These are phyloP conservation scores for Drosophila subobscura DNA, from an alignment of 1,140 invertebrate genomes.

Conservation along the genomic window DNA sequence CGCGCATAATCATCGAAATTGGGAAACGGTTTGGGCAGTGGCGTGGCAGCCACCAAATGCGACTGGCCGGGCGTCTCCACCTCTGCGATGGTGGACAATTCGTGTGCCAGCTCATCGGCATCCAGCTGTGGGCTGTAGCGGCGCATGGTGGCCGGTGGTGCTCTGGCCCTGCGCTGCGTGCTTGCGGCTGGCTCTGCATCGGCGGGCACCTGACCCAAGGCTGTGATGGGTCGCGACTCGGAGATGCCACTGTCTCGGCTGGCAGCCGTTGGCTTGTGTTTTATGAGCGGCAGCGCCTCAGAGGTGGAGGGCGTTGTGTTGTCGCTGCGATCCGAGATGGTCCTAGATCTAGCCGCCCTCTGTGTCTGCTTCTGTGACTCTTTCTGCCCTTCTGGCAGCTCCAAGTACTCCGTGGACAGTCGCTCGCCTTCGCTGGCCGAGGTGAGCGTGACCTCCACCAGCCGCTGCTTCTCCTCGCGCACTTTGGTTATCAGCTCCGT, in stretches of 20 bases:
- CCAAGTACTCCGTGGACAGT: slow-evolving; percentile 78
- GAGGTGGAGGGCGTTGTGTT: slow-evolving; percentile 41
- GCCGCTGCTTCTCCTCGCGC: slow-evolving; percentile 76
- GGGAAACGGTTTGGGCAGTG: slow-evolving; percentile 61
- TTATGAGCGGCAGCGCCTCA: slow-evolving; percentile 65
- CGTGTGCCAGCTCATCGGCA: slow-evolving; percentile 72
- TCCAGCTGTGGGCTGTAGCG: slow-evolving; percentile 77
- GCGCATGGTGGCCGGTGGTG: slow-evolving; percentile 65
- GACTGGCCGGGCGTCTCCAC: slow-evolving; percentile 79
- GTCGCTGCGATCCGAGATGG: slow-evolving; percentile 61
- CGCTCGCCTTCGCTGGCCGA: slow-evolving; percentile 71
- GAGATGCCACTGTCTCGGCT: slow-evolving; percentile 81
- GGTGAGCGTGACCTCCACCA: slow-evolving; percentile 77
- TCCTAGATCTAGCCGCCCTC: slow-evolving; percentile 24
- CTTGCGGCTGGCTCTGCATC: slow-evolving; percentile 54
- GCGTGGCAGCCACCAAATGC: slow-evolving; percentile 45
- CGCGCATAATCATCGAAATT: slow-evolving; percentile 76
- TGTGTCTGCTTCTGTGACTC: slow-evolving; percentile 1
- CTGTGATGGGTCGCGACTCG: slow-evolving; percentile 70
- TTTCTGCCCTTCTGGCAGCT: slow-evolving; percentile 48
- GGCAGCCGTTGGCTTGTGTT: slow-evolving; percentile 66
- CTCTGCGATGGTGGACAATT: slow-evolving; percentile 79
- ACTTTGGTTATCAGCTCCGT: slow-evolving; percentile 76
- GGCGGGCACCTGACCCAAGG: slow-evolving; percentile 45
- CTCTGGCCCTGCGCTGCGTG: slow-evolving; percentile 29